These are phyloP conservation scores for Rhorus exstirpatorius DNA, from an alignment of 2,888 invertebrate species.

Conservation along the genomic window DNA sequence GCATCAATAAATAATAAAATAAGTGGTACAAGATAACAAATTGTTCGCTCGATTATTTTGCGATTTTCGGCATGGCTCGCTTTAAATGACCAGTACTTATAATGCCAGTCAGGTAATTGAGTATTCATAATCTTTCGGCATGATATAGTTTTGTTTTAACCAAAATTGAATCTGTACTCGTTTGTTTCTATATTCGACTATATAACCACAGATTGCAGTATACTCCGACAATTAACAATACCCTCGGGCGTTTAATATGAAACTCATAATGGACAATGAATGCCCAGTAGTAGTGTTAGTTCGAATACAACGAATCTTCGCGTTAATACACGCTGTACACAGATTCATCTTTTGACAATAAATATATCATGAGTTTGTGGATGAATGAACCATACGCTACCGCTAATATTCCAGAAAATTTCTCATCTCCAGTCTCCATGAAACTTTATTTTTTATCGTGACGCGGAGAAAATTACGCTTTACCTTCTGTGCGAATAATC, in stretches of 20 bases:
- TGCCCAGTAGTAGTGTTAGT: slow-evolving; percentile 15
- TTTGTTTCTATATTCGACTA: slow-evolving; percentile 49
- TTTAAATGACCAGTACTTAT: too few relatives aligned
- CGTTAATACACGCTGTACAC: slow-evolving; percentile 24
- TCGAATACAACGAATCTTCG: background rate
- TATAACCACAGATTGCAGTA: slow-evolving; percentile 69
- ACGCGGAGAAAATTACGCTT: slow-evolving; percentile 23
- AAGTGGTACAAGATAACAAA: too few relatives aligned
- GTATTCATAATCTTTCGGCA: background rate
- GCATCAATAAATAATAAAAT: too few relatives aligned
- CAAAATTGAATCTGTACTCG: slow-evolving; percentile 17
- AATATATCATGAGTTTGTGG: background rate
- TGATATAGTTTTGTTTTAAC: background rate
- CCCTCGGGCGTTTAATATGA: slow-evolving; percentile 79
- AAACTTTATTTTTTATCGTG: background rate
- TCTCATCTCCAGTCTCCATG: background rate
- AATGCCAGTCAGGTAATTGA: too few relatives aligned
- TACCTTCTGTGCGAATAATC: background rate
- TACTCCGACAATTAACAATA: slow-evolving; percentile 82
- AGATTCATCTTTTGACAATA: slow-evolving; percentile 26
- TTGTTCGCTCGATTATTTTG: too few relatives aligned
- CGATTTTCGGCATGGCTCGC: too few relatives aligned
- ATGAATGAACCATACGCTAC: background rate
- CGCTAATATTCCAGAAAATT: background rate
- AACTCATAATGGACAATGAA: slow-evolving; percentile 81